Evolutionary conservation across 2,888 invertebrate genomes (phyloP), one percentile per base, ranked within the genome.

Genomic region (Morpho deidamia): DNA sequence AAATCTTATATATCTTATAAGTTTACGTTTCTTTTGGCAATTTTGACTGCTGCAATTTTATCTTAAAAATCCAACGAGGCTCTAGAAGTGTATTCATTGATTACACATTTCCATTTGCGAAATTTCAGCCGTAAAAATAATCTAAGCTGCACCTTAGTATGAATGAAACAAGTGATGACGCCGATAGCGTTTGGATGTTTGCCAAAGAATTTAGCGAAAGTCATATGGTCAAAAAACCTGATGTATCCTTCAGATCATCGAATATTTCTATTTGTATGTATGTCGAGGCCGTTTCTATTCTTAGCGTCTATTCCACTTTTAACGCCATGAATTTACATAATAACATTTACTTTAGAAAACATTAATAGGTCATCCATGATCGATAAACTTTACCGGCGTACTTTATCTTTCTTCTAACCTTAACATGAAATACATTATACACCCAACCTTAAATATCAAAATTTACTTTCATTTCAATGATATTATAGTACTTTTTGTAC

Each of bases 281-380:
- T 82, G 85, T 81, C 85, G 84, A 58, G 84, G 84, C 64, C 80
- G 67, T 58, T 57, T 66, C 67, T 70, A 61, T 65, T 75, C 72
- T 65, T 63, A 60, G 70, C 70, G 72, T 78, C 77, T 76, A 80
- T 69, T 74, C 70, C 74, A 71, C 74, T 72, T 68, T 78, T 70
- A 74, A 76, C 76, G 74, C 45, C 53, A 53, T 55, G 72, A 74
- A 70, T 69, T 33, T 11, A n/a, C n/a, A n/a, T n/a, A n/a, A n/a
- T n/a, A 23, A 23, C 23, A 23, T 32, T 11, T 10, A 10, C 11
- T 11, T 44, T 23, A 44, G 33, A 40, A 40, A 11, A 40, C n/a
- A 10, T 11, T 40, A 32, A 23, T 7, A 43, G 23, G 3, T 23
- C 23, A 23, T 23, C 23, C 23, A 23, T 23, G 23, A 23, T 23